Evolutionary conservation across 2,113 vertebrate genomes (phyloP).

Genomic region (Pardalotus punctatus): DNA sequence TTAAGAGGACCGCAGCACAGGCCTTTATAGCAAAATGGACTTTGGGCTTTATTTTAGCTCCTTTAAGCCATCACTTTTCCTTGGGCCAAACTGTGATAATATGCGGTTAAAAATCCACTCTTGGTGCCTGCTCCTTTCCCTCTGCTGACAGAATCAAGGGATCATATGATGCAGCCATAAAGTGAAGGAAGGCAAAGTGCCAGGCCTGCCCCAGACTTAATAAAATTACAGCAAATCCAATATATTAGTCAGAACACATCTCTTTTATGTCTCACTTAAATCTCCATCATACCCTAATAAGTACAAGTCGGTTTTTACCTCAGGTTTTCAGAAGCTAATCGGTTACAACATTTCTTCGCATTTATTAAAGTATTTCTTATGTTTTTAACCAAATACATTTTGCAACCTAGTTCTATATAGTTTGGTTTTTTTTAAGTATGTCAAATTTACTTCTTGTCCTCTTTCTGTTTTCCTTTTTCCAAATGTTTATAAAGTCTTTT

Average conservation of each 20-base stretch:
- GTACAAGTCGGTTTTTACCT: slow-evolving; percentile 13
- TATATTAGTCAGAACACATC: background rate
- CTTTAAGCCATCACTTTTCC: background rate
- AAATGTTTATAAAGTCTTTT: background rate
- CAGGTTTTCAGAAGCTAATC: slow-evolving; percentile 1
- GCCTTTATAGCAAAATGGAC: background rate
- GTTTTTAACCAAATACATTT: background rate
- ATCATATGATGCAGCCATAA: background rate
- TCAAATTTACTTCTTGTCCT: background rate
- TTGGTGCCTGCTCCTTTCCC: background rate
- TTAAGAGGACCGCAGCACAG: background rate
- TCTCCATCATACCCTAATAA: background rate
- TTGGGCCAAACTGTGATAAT: background rate
- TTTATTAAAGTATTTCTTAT: background rate
- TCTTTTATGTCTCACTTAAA: slow-evolving; percentile 41
- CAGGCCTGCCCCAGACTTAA: background rate
- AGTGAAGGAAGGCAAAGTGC: background rate
- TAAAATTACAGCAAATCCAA: slow-evolving; percentile 32
- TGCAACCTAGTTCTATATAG: background rate
- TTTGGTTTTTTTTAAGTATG: background rate
- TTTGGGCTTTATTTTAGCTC: background rate
- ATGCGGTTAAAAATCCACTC: background rate
- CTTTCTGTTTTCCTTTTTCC: background rate
- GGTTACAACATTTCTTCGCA: background rate
- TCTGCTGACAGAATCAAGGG: background rate